phyloP scores from a whole-genome alignment of 2,113 vertebrate species.

The Gorsachius goisagi region DNA sequence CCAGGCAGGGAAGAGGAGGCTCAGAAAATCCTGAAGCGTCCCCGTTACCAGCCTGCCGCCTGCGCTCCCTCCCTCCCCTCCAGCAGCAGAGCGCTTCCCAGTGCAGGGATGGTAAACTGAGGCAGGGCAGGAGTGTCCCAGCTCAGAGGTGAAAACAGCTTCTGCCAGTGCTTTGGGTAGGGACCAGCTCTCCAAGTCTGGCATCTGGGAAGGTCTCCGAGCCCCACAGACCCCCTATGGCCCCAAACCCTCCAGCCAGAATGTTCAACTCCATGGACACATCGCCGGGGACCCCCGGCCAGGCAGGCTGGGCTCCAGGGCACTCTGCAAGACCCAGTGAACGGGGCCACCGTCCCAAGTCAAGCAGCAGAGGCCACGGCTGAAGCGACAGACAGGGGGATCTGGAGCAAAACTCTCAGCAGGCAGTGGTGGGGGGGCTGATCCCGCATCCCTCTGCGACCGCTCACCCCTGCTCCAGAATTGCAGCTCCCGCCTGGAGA shows the following conservation, averaged over 20 bases:
- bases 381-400: background rate
- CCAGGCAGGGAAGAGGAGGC: background rate
- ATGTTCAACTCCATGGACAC: background rate
- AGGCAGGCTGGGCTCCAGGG: background rate
- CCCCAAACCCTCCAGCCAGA: background rate
- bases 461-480: background rate
- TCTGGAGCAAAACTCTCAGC: background rate
- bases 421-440: fast-evolving
- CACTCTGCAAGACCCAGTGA: background rate
- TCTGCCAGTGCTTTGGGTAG: background rate
- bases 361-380: background rate
- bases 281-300: fast-evolving
- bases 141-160: background rate
- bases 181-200: background rate
- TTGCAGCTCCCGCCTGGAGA: fast-evolving
- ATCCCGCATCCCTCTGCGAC: background rate
- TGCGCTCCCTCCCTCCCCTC: background rate
- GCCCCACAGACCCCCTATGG: background rate
- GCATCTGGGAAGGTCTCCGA: background rate
- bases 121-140: background rate
- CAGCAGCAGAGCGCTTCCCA: background rate
- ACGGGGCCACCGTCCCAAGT: background rate
- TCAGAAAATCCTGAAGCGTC: background rate
- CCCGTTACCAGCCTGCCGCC: background rate
- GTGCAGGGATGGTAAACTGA: background rate